Evolutionary conservation across 2,797 vertebrate species (phyloP), one percentile per base, ranked within the genome.

Genomic region (Crax fasciolata): DNA sequence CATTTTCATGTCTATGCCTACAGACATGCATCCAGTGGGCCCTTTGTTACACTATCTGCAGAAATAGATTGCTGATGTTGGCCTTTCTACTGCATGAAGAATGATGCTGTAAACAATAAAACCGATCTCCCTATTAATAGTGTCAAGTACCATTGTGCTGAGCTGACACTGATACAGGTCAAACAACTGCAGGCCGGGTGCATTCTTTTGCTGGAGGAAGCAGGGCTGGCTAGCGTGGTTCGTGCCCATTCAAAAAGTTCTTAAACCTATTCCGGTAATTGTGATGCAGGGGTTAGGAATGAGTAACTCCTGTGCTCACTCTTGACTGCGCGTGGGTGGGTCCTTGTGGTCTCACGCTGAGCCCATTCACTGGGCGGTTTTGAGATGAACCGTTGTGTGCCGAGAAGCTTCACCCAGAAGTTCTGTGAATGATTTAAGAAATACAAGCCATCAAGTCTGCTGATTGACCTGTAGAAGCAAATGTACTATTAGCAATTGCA

Each of bases 121-220:
- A 90, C 39, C 68, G 58, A 73, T 90, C 94, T 96, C 43, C 19
- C 13, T 66, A 9, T 91, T 79, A 82, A 72, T 76, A 59, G 59
- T 79, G 59, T 82, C 83, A 84, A 55, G 48, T 81, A 28, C 16
- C 38, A 28, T 86, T 90, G 71, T 84, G 30, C 55, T 0, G 0
- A 71, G 39, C 73, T 82, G 83, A 72, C 2, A 0, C 3, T 84
- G 61, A 52, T 44, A 30, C 19, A 54, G 62, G 15, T 51, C 80
- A 79, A 90, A 41, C 55, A 76, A 9, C 43, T 1, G 1, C 66
- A n/a, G 41, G 91, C 79, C 2, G 2, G 38, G 32, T 58, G 11
- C 15, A 8, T 25, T 51, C 24, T 63, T 81, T 67, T 82, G n/a
- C 65, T 0, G 4, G 41, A 86, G 70, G 76, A 78, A 65, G n/a